These are phyloP conservation scores for Allophyes oxyacanthae DNA, from an alignment of 2,888 invertebrate species.

Conservation along the genomic window DNA sequence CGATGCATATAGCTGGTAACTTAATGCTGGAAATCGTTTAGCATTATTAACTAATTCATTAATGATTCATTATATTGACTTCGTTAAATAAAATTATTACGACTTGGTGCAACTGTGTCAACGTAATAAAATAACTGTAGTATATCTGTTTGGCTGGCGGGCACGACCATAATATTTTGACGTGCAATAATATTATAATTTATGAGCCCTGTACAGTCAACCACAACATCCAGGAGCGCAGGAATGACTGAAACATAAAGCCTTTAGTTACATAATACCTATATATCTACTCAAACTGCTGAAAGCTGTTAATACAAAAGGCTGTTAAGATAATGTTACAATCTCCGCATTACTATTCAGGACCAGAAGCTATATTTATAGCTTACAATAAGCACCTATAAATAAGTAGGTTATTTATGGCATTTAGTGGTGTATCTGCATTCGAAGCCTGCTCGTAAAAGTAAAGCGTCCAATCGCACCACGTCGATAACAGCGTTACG, in stretches of 20 bases:
- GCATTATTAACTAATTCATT: neutral
- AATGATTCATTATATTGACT: neutral
- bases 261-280: neutral
- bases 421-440: slow-evolving; percentile 20
- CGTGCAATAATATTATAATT: slow-evolving; percentile 50
- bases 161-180: slow-evolving; percentile 20
- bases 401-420: slow-evolving; percentile 57
- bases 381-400: slow-evolving; percentile 56
- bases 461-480: slow-evolving; percentile 69
- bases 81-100: too few species aligned
- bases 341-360: slow-evolving; percentile 67
- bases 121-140: neutral
- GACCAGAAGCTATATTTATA: slow-evolving; percentile 54
- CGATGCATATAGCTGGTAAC: neutral
- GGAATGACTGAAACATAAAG: slow-evolving; percentile 19
- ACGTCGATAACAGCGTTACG: slow-evolving; percentile 77
- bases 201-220: slow-evolving; percentile 33
- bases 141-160: neutral
- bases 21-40: neutral
- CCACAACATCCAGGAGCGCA: slow-evolving; percentile 8
- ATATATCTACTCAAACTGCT: neutral
- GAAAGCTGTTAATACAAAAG: slow-evolving; percentile 4
- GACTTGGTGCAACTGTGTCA: too few species aligned
- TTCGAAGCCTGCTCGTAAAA: slow-evolving; percentile 57
- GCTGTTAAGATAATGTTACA: slow-evolving; percentile 58